phyloP scores from a whole-genome alignment of 2,888 invertebrate species.

The Brassicogethes aeneus region DNA sequence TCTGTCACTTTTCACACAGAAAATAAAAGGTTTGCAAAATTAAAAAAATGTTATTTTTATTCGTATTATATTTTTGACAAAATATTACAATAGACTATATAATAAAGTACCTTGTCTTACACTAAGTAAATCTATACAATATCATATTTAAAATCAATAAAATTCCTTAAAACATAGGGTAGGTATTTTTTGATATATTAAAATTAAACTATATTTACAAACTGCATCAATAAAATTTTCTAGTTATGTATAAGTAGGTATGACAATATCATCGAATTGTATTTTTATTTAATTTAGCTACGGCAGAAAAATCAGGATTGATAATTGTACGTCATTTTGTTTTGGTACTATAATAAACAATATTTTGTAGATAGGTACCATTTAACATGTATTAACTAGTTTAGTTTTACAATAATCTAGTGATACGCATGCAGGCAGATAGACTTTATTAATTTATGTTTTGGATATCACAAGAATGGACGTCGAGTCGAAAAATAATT shows the following conservation, averaged over 20 bases:
- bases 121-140: conserved; percentile 35
- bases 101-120: conserved; percentile 34
- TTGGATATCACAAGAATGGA: conserved; percentile 7
- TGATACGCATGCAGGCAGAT: conserved; percentile 8
- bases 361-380: conserved; percentile 8
- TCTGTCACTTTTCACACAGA: no score
- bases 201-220: conserved; percentile 32
- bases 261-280: conserved; percentile 24
- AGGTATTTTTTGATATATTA: conserved; percentile 28
- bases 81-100: conserved; percentile 37
- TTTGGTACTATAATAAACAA: background rate
- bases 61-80: conserved; percentile 31
- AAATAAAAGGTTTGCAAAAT: no score
- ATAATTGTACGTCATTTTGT: conserved; percentile 6
- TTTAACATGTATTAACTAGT: conserved; percentile 10
- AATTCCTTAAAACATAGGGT: conserved; percentile 27
- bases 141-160: conserved; percentile 30
- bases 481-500: conserved; percentile 8
- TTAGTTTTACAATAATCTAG: background rate
- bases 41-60: conserved; percentile 12
- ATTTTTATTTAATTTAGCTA: conserved; percentile 10
- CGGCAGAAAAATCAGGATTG: background rate
- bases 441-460: conserved; percentile 9
- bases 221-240: conserved; percentile 21
- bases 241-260: no score